Evolutionary conservation across 2,113 vertebrate species (phyloP).

Genomic region (Odocoileus virginianus): DNA sequence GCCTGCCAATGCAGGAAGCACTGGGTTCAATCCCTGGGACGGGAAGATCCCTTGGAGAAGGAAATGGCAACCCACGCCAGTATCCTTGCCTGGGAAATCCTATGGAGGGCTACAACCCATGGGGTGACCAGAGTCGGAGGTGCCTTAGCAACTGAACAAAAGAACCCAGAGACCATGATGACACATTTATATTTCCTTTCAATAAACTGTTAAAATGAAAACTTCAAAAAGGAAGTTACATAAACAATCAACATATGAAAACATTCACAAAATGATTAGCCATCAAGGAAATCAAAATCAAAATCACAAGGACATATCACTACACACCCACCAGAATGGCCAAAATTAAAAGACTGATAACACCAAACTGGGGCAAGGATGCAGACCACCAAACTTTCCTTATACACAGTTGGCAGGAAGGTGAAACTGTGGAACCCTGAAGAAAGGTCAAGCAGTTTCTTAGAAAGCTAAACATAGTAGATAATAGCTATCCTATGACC

Average conservation of each 20-base stretch:
- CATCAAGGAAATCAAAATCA: background rate
- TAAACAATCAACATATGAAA: background rate
- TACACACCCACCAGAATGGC: background rate
- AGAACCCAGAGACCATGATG: background rate
- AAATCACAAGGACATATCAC: constrained; percentile 6
- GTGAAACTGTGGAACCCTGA: background rate
- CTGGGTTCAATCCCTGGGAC: background rate
- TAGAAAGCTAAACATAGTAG: background rate
- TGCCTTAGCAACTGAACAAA: background rate
- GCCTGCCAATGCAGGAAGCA: background rate
- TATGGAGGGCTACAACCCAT: background rate
- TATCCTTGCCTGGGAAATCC: background rate
- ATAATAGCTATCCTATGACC: background rate
- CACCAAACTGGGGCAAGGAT: background rate
- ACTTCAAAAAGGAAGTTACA: background rate
- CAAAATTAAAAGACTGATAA: background rate
- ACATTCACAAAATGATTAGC: background rate
- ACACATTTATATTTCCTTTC: background rate
- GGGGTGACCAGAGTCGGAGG: background rate
- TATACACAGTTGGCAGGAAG: background rate
- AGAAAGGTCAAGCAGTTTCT: background rate
- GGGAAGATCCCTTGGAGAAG: background rate
- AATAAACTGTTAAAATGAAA: background rate
- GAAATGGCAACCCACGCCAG: background rate
- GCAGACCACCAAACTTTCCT: background rate